Conservation (phyloP, 2,113 vertebrate genomes). For the Oncorhynchus tshawytscha region DNA sequence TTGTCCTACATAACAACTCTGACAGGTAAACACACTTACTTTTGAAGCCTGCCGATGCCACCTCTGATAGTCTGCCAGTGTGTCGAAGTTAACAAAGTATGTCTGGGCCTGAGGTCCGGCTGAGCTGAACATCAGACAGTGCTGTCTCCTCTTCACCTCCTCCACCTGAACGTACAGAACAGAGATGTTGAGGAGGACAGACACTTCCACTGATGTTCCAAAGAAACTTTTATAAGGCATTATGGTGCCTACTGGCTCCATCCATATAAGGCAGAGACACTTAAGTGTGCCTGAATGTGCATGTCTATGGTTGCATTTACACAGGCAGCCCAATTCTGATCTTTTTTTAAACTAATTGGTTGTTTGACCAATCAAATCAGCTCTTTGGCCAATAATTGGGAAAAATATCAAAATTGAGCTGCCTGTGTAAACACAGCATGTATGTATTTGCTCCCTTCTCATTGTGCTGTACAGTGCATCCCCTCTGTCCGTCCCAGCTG, state of each 20-base stretch:
- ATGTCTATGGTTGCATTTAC: background rate
- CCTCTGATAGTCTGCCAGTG: conserved; percentile 84
- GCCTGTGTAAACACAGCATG: background rate
- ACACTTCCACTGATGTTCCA: background rate
- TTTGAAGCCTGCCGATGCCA: conserved; percentile 93
- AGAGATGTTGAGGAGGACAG: background rate
- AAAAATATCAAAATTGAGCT: no score
- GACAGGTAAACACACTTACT: conserved; percentile 69
- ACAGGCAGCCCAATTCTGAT: no score
- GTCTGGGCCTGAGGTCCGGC: conserved; percentile 90
- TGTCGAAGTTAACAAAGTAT: conserved; percentile 91
- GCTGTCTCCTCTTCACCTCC: conserved; percentile 86
- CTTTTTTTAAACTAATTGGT: no score
- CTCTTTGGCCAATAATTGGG: no score
- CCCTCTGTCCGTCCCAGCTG: conserved; percentile 41
- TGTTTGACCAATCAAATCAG: no score
- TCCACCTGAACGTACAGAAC: conserved; percentile 79
- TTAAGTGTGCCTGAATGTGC: background rate
- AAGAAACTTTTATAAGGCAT: no score
- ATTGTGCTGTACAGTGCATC: background rate
- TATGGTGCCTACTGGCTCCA: background rate
- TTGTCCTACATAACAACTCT: background rate
- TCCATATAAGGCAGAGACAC: background rate
- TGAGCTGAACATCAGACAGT: conserved; percentile 90
- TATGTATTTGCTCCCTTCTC: background rate